A percentile compares a stretch with the other conserved stretches of the same genome.
These are phyloP conservation scores for Thysanoteuthis rhombus DNA, from an alignment of 2,888 invertebrate species.

Conservation along the genomic window DNA sequence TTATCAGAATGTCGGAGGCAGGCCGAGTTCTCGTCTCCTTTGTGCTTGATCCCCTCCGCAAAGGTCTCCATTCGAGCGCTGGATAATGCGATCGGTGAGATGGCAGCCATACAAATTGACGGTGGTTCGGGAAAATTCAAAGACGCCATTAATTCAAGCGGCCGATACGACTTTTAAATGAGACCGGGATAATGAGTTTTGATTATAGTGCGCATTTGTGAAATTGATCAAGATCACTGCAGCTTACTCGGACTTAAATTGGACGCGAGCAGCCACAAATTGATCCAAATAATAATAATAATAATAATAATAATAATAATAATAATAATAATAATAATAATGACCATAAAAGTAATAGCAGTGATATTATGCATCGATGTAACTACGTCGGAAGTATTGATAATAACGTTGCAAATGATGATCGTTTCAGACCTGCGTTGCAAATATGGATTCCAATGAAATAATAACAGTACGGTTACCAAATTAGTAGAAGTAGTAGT, in stretches of 20 bases:
- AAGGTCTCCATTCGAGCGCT: background rate
- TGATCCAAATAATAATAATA: background rate
- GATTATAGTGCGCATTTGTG: slow-evolving; percentile 12
- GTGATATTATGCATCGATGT: no score
- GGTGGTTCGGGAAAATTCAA: background rate
- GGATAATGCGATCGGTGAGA: background rate
- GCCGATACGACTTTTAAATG: background rate
- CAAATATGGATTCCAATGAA: no score
- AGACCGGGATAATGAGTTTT: background rate
- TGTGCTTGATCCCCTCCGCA: background rate
- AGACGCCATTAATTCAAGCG: background rate
- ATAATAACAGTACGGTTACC: no score
- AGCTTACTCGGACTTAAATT: slow-evolving; percentile 12
- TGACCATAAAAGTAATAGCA: background rate
- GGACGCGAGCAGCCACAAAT: background rate
- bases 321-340: background rate
- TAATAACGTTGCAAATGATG: no score
- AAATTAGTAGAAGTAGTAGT: no score
- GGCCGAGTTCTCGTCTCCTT: background rate
- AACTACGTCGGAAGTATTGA: no score
- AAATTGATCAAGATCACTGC: background rate
- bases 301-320: background rate
- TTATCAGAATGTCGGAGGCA: background rate
- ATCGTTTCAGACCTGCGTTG: no score
- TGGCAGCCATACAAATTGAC: slow-evolving; percentile 12